Base-by-base conservation (phyloP, 2,888 invertebrate genomes). In the Diachrysia chrysitis region DNA sequence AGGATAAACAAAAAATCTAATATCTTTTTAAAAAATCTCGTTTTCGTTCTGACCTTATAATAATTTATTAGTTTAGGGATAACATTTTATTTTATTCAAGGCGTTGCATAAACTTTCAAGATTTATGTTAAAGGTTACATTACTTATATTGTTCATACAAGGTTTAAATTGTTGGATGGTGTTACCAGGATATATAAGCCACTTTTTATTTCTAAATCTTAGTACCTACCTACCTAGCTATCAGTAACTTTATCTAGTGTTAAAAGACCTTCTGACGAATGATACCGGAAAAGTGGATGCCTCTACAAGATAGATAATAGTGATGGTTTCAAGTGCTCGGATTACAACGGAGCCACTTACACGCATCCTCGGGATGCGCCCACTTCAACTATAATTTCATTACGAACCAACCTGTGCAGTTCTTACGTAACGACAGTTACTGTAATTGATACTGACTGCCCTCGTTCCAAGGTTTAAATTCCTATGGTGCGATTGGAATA, bases 361-460 rank as follows among this genome's bases (percentile, higher is more conserved):
- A 63, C 25, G 23, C 76, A 70, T 80, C 82, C 79, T 70, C 73
- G 67, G 80, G 82, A 80, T 76, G 76, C 66, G 51, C 42, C 79
- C 73, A 80, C 71, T 80, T 71, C 71, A 63, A 58, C 55, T 32
- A 32, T 32, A 58, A 54, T 17, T 63, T 35, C 14, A 59, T 48
- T 42, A 25, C 46, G 60, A 21, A 65, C 56, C 17, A 21, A 65
- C 56, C 17, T 58, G 17, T 53, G 62, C 55, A n/a, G 5, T 29
- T 21, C 46, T 64, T n/a, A 42, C 54, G 37, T 46, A 63, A 19
- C 54, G 53, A 17, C 14, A n/a, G 37, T 19, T 48, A 42, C 17
- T 16, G 19, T n/a, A 73, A 62, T 64, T 35, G 21, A 17, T 16
- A 62, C 70, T 57, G 16, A 59, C 23, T 66, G 16, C 5, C 16